Base-by-base conservation (phyloP, 2,113 vertebrate genomes). In the Myiozetetes cayanensis region DNA sequence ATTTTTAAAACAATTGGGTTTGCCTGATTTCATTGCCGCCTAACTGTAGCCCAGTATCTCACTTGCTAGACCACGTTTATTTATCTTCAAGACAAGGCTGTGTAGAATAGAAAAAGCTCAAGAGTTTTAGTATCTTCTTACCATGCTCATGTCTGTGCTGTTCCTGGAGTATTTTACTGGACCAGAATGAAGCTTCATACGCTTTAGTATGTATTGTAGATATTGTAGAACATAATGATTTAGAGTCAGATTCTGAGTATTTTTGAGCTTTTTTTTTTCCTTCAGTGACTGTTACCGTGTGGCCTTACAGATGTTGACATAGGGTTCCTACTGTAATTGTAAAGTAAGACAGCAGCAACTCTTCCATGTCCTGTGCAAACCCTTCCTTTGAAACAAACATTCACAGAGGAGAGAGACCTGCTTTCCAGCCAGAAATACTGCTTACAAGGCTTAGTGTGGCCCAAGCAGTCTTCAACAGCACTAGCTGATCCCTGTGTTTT, bases 1-100 rank as follows among this genome's bases (percentile, higher is more conserved):
- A 66, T 72, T 89, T 95, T 87, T 56, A 65, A 87, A 87, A 55
- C 87, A 85, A 61, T 78, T 68, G n/a, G 13, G 24, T 93, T 90
- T 95, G 61, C 41, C 41, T 73, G 37, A 87, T 94, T 96, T 91
- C 46, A 21, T 92, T 96, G 71, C 37, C n/a, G 14, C 35, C 43
- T 53, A 52, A 91, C 25, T 47, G 20, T 65, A 74, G 35, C 63
- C 53, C n/a, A 12, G 39, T 20, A 85, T 83, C 35, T 90, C 28
- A 8, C 21, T 23, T 77, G 35, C 52, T 81, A 41, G 50, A 67
- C 61, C 17, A 28, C 1, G 0, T 47, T 81, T 92, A 59, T 84
- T 94, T 92, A 12, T 67, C 77, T 74, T 92, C 27, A 44, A 68
- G 78, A 62, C 43, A 76, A 90, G 47, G 25, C 21, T 81, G 68